Base-by-base conservation (phyloP, 2,888 invertebrate species). In the Hirtodrosophila trivittata region DNA sequence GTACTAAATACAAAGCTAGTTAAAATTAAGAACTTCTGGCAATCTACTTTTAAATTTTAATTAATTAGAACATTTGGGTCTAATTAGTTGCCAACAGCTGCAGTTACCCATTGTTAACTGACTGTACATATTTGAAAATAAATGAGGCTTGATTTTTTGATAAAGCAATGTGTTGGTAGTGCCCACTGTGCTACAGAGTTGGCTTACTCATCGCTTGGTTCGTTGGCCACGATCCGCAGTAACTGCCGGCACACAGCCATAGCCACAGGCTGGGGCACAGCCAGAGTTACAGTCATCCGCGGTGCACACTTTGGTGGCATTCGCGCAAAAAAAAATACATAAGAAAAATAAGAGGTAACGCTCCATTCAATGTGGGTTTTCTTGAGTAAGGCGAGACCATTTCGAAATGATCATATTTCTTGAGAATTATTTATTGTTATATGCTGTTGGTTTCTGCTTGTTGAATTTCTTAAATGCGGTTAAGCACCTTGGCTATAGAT, bases 321-420 rank as follows among this genome's bases (percentile, higher is more conserved):
- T n/a, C n/a, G n/a, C n/a, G n/a, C 30, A 30, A 30, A 33, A 28
- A 18, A 51, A 55, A 32, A 14, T 14, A 41, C 21, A 42, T 18
- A 12, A 46, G 47, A 45, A 50, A 35, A 30, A 32, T 41, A 49
- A 33, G n/a, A 65, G 45, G 50, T 47, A 66, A 57, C 41, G 64
- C 32, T 72, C 37, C 62, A 62, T 64, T 59, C 66, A 52, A 58
- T 50, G 68, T 67, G 63, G 66, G 32, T 74, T 66, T 76, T 65
- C 65, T 73, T 70, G 70, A 69, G 80, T 85, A 86, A 85, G 70
- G 49, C 68, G 74, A 87, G 69, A 76, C 65, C 54, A 59, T 75
- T 86, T 77, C 77, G 74, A 78, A 64, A 77, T 66, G 74, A 82
- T 87, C 85, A 66, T 66, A 56, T 82, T 75, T 77, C 77, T 69